These are phyloP conservation scores for Nipponia nippon DNA, from an alignment of 2,113 vertebrate species.

Conservation along the genomic window DNA sequence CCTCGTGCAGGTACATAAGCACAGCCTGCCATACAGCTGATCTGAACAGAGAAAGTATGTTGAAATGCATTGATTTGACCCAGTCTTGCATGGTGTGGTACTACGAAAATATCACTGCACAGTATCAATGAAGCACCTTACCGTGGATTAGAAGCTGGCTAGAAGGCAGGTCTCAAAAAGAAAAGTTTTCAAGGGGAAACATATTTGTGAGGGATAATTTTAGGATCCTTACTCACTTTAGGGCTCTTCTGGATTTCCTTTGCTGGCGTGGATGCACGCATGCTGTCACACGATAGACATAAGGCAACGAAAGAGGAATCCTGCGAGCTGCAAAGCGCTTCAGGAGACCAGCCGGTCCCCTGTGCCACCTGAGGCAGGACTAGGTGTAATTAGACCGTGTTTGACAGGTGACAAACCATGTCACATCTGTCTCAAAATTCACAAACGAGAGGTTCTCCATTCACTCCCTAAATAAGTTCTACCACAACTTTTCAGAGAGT, in stretches of 20 bases:
- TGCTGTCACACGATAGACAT: too few species aligned
- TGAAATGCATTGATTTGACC: not conserved
- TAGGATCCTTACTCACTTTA: not conserved
- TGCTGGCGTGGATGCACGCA: accelerated
- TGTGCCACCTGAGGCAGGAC: not conserved
- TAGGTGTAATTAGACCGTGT: accelerated
- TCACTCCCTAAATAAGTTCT: accelerated
- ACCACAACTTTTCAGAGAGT: not conserved
- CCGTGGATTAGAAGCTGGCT: not conserved
- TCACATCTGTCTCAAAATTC: not conserved
- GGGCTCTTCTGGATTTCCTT: not conserved
- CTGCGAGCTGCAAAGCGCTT: accelerated
- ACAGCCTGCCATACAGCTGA: not conserved
- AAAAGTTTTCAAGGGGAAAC: not conserved
- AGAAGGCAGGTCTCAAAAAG: not conserved
- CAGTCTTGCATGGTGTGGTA: too few species aligned
- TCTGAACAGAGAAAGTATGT: not conserved
- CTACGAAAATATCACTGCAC: not conserved
- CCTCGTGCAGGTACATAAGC: not conserved
- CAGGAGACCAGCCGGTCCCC: not conserved
- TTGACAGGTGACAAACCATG: accelerated
- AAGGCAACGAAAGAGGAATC: not conserved
- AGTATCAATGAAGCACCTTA: not conserved
- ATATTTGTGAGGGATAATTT: not conserved
- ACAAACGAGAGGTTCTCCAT: accelerated